These are phyloP conservation scores for Ophonus ardosiacus DNA, from an alignment of 2,888 invertebrate genomes.

Conservation along the genomic window DNA sequence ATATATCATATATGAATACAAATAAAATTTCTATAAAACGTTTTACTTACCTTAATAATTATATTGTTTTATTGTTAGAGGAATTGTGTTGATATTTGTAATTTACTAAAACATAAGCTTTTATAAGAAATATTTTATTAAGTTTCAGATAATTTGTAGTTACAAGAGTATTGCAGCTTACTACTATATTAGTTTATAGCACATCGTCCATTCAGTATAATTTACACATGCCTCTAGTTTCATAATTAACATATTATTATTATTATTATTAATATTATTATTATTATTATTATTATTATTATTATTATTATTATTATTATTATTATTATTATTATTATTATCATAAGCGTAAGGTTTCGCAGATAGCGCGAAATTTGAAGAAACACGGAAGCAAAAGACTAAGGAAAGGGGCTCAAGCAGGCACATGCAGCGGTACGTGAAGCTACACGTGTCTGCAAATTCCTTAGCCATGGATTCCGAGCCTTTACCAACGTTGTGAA, in stretches of 20 bases:
- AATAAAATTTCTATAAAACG: too few relatives aligned
- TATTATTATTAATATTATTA: too few relatives aligned
- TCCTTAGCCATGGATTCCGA: constrained; percentile 30
- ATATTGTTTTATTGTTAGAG: too few relatives aligned
- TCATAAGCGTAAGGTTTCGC: constrained; percentile 73
- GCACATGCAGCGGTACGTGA: constrained; percentile 49
- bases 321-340: constrained; percentile 71
- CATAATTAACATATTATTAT: constrained; percentile 70
- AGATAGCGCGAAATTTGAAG: constrained; percentile 68
- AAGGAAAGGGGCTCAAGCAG: constrained; percentile 61
- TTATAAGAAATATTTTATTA: constrained; percentile 64
- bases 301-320: too few relatives aligned
- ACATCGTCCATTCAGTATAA: constrained; percentile 55
- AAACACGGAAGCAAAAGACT: constrained; percentile 25
- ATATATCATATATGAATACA: too few relatives aligned
- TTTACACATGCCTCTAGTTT: constrained; percentile 69
- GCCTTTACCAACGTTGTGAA: constrained; percentile 7
- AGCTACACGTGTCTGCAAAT: constrained; percentile 39
- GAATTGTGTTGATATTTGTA: too few relatives aligned
- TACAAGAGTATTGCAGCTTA: constrained; percentile 63
- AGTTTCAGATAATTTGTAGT: constrained; percentile 60
- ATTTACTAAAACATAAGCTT: too few relatives aligned
- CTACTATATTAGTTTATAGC: constrained; percentile 58
- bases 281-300: too few relatives aligned
- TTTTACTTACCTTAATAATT: too few relatives aligned